These are phyloP conservation scores for Orbicella faveolata DNA, from an alignment of 64 coral and sea anemone genomes.

Conservation along the genomic window DNA sequence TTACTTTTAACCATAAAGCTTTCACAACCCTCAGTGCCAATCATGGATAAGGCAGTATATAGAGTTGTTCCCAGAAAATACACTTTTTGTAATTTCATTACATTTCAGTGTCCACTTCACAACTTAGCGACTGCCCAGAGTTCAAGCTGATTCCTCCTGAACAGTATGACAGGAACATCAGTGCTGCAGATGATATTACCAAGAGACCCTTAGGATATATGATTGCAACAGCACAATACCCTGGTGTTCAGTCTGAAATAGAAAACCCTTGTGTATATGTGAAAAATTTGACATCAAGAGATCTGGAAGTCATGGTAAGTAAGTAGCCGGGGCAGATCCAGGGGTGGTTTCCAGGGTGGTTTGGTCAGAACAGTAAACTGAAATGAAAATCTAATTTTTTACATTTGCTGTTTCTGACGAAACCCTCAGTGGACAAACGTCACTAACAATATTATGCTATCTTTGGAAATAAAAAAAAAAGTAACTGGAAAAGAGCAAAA, in stretches of 20 bases:
- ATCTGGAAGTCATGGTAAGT: slow-evolving; percentile 77
- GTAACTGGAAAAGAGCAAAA: no score
- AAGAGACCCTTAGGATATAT: slow-evolving; percentile 80
- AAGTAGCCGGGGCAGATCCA: no score
- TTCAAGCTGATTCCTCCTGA: slow-evolving; percentile 51
- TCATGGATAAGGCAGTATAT: no score
- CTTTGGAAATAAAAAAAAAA: no score
- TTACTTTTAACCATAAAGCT: neutral
- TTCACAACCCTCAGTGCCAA: neutral
- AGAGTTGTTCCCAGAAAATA: neutral
- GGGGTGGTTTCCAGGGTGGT: no score
- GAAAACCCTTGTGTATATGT: slow-evolving; percentile 64
- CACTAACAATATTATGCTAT: no score
- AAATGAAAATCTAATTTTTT: no score
- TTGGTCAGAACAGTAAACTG: no score
- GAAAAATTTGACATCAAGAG: slow-evolving; percentile 61
- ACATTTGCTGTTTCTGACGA: no score
- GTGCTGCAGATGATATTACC: slow-evolving; percentile 27
- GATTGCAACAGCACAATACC: slow-evolving; percentile 18
- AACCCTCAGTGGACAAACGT: no score
- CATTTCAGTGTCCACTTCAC: slow-evolving; percentile 32
- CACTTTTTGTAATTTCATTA: neutral
- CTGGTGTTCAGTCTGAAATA: slow-evolving; percentile 19
- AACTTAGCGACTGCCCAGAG: slow-evolving; percentile 48
- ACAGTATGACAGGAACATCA: slow-evolving; percentile 69